phyloP scores from a whole-genome alignment of 2,888 invertebrate genomes.

The Chloromyia formosa region DNA sequence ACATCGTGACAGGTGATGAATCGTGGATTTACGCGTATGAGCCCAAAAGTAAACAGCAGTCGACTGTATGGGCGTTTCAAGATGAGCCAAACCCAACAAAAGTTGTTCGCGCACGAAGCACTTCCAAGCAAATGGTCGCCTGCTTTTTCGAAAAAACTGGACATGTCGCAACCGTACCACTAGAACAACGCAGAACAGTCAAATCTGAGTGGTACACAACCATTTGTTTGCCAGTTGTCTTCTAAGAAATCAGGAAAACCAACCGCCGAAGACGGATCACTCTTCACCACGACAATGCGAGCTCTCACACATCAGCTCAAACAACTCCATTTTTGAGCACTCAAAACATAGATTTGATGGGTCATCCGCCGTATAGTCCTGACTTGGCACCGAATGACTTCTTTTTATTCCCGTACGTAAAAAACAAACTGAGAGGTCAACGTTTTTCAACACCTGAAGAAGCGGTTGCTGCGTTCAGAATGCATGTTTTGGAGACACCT shows the following conservation, averaged over 20 bases:
- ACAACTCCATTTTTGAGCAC: neutral
- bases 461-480: neutral
- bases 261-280: slow-evolving; percentile 32
- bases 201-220: slow-evolving; percentile 37
- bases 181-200: slow-evolving; percentile 26
- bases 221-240: slow-evolving; percentile 48
- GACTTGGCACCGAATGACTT: slow-evolving; percentile 13
- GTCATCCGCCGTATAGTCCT: slow-evolving; percentile 5
- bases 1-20: slow-evolving; percentile 21
- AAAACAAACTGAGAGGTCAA: neutral
- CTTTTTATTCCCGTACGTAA: neutral
- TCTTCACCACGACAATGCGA: slow-evolving; percentile 35
- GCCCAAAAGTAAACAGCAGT: slow-evolving; percentile 47
- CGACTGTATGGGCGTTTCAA: slow-evolving; percentile 47
- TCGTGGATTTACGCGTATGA: too few relatives aligned
- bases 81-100: slow-evolving; percentile 47
- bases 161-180: slow-evolving; percentile 27
- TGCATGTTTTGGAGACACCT: too few relatives aligned
- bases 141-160: slow-evolving; percentile 45
- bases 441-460: neutral
- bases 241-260: slow-evolving; percentile 49
- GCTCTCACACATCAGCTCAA: slow-evolving; percentile 15
- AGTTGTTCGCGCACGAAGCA: slow-evolving; percentile 49
- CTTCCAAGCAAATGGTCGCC: slow-evolving; percentile 49
- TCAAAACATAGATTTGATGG: slow-evolving; percentile 8